Conservation (phyloP, 2,888 invertebrate species). For the Eumerus sabulonum region DNA sequence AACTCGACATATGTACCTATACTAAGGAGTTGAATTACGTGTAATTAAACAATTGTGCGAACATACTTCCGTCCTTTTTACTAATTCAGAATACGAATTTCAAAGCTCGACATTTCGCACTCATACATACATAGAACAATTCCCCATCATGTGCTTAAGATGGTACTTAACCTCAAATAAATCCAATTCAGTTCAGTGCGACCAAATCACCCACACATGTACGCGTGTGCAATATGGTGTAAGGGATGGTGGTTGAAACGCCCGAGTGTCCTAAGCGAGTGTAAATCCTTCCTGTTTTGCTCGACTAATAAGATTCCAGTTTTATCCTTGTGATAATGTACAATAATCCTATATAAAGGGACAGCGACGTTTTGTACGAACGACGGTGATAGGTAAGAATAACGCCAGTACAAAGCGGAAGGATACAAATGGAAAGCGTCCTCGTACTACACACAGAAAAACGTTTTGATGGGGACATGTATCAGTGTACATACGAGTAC, state of each 20-base stretch:
- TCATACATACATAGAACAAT: neutral
- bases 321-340: slow-evolving; percentile 18
- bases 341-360: slow-evolving; percentile 27
- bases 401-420: slow-evolving; percentile 6
- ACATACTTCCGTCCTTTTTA: neutral
- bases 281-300: slow-evolving; percentile 27
- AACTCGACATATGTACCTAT: no score
- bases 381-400: neutral
- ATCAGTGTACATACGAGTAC: neutral
- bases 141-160: slow-evolving; percentile 20
- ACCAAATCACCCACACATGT: slow-evolving; percentile 1
- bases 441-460: neutral
- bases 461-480: no score
- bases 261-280: neutral
- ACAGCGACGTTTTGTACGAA: slow-evolving; percentile 23
- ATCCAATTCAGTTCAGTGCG: slow-evolving; percentile 26
- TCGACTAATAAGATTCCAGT: slow-evolving; percentile 37
- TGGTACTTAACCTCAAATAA: slow-evolving; percentile 23
- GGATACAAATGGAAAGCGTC: no score
- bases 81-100: neutral
- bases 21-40: no score
- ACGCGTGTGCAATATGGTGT: neutral
- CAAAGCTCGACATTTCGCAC: no score
- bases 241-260: no score
- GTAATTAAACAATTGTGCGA: no score